Evolutionary conservation across 2,797 vertebrate species (phyloP).

Genomic region (Odontamblyopus lacepedii): DNA sequence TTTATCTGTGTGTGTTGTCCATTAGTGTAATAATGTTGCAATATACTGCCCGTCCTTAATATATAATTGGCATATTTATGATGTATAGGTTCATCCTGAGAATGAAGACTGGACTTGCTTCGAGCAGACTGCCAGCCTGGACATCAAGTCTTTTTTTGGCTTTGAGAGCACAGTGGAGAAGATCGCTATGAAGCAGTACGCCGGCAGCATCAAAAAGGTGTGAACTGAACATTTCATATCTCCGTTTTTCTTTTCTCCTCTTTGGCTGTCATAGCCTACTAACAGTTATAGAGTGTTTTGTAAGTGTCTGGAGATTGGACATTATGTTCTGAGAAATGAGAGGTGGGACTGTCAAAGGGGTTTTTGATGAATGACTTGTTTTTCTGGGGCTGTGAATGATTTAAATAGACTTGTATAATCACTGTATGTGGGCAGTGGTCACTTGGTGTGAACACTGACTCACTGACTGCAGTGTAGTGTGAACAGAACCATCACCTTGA

Average conservation of each 20-base stretch:
- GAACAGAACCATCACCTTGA: not conserved
- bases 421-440: slow-evolving; percentile 18
- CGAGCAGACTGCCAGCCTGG: slow-evolving; percentile 93
- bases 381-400: slow-evolving; percentile 12
- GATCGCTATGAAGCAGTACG: slow-evolving; percentile 97
- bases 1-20: too few relatives aligned
- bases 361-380: slow-evolving; percentile 19
- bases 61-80: slow-evolving; percentile 16
- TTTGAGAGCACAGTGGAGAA: slow-evolving; percentile 98
- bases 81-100: slow-evolving; percentile 90
- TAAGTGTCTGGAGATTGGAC: not conserved
- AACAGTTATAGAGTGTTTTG: not conserved
- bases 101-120: slow-evolving; percentile 99
- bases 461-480: slow-evolving; percentile 21
- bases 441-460: slow-evolving; percentile 32
- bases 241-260: not conserved
- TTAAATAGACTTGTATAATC: slow-evolving; percentile 41
- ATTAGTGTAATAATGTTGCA: too few relatives aligned
- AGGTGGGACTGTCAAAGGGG: not conserved
- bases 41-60: not conserved
- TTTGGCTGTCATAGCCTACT: not conserved
- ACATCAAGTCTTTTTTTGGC: slow-evolving; percentile 98
- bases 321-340: slow-evolving; percentile 8
- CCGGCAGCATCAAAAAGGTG: slow-evolving; percentile 91
- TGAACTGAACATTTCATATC: not conserved